Evolutionary conservation across 30 jellyfish, hydroid and myxozoan species (phyloP), one percentile per base, ranked within the genome.

Genomic region (Pelagia noctiluca): DNA sequence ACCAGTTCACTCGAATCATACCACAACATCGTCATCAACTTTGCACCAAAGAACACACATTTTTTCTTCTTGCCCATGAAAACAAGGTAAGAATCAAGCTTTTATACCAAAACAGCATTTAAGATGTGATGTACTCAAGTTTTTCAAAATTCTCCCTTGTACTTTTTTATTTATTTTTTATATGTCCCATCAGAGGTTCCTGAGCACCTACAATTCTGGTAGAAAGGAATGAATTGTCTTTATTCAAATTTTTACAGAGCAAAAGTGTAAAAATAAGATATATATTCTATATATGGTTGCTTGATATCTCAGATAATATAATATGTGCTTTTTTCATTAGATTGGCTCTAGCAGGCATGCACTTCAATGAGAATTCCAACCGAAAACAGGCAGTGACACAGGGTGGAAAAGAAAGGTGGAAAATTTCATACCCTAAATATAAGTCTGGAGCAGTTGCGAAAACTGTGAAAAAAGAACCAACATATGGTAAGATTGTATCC

Each of bases 391-490:
- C 80, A 32, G 34, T 28, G 61, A 67, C 60, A 11, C 30, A 67
- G 16, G 25, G 12, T 32, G 80, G 80, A 32, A 70, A 70, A 47
- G 66, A 70, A 54, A 64, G 46, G 38, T 70, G 82, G 82, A 70
- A 47, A 34, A 34, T 70, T 37, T 31, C 57, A 64, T 47, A 70
- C 22, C 82, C 82, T 1, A 70, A 70, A 26, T 70, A 70, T 66
- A 70, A 35, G 63, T 25, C 32, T 31, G 61, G 82, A 12, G 42
- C 65, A 70, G 65, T 70, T 70, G 82, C 82, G 3, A 70, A 70
- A 25, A 37, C 82, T 1, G 28, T 70, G 61, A 70, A 70, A 70
- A 70, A 38, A 37, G 38, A 36, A 54, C 82, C 65, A 11, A 70
- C 82, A 38, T 70, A 7, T 65, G 78, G 78, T 65, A 36, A 65